phyloP scores from a whole-genome alignment of 1,140 invertebrate species.

The Panagrolaimus sp. region DNA sequence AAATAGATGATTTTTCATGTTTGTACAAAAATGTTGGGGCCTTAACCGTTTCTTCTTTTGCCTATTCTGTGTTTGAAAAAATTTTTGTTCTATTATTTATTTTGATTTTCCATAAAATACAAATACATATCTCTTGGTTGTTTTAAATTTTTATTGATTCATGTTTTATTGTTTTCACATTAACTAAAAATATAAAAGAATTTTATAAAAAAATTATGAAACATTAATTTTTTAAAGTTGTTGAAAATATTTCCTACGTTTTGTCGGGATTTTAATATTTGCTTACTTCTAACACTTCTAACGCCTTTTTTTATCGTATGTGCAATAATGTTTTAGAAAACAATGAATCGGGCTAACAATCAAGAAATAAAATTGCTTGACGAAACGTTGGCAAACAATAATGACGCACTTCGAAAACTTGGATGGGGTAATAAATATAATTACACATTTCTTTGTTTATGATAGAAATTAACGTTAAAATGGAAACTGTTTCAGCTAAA shows the following conservation, averaged over 20 bases:
- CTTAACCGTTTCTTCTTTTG: not conserved
- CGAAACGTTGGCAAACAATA: not conserved
- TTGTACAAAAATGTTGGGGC: not conserved
- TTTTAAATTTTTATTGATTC: not conserved
- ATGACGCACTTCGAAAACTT: not conserved
- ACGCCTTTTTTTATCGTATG: not conserved
- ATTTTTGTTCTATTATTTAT: not conserved
- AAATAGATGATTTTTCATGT: not conserved
- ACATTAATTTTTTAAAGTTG: not conserved
- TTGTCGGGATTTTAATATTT: not conserved
- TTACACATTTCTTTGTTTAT: too few relatives aligned
- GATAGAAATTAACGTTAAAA: too few relatives aligned
- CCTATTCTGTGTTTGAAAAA: not conserved
- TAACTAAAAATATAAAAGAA: not conserved
- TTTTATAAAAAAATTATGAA: constrained; percentile 5
- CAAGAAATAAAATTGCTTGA: not conserved
- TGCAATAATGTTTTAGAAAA: not conserved
- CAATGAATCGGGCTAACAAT: not conserved
- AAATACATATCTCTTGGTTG: not conserved
- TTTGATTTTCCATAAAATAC: not conserved
- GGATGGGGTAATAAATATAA: not conserved
- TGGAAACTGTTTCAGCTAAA: too few relatives aligned
- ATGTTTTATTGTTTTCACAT: not conserved
- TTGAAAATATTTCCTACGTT: not conserved
- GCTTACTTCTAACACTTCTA: not conserved